Percentiles rank a stretch among this genome's conserved stretches.
Evolutionary conservation across 2,113 vertebrate species (phyloP).

Genomic region (Scytalopus superciliaris): DNA sequence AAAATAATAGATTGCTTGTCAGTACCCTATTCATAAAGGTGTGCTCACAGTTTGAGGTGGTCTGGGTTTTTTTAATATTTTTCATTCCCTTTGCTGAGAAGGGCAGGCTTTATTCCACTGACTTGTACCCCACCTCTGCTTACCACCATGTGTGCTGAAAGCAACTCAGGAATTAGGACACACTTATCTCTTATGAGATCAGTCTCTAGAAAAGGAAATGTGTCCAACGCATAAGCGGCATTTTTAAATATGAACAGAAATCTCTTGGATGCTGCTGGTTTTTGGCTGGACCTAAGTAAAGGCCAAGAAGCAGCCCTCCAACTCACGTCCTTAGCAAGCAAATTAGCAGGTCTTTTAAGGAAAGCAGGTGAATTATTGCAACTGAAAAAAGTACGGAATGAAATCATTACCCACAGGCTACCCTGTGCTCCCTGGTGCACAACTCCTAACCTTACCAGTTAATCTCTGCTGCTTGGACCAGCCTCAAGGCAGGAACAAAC

Average conservation of each 20-base stretch:
- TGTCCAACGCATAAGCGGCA: fast-evolving
- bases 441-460: background rate
- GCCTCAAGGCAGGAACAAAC: background rate
- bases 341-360: background rate
- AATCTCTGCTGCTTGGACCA: background rate
- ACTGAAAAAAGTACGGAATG: background rate
- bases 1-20: background rate
- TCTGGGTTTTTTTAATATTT: background rate
- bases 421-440: background rate
- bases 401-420: background rate
- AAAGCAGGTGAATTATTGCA: background rate
- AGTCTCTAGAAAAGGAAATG: background rate
- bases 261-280: background rate
- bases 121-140: background rate
- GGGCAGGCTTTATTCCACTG: background rate
- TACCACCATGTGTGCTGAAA: background rate
- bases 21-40: background rate
- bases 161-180: background rate
- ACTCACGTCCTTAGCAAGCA: background rate
- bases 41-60: background rate
- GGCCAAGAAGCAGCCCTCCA: background rate
- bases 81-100: background rate
- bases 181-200: background rate
- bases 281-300: background rate
- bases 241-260: background rate